phyloP scores from a whole-genome alignment of 1,140 invertebrate genomes.

The Aphaenogaster rudis region DNA sequence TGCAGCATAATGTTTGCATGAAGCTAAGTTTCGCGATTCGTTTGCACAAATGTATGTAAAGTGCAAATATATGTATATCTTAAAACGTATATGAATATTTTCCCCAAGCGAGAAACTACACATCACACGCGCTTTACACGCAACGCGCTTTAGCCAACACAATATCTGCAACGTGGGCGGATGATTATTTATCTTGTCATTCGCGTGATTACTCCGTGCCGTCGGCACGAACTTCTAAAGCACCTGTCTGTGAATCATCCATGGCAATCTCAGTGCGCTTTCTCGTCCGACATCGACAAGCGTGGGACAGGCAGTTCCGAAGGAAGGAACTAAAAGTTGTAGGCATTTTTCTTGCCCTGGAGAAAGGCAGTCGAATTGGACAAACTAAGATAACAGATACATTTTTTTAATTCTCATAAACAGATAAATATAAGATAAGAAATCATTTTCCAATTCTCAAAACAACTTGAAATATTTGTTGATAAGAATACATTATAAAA shows the following conservation, averaged over 20 bases:
- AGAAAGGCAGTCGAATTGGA: not conserved
- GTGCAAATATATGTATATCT: conserved; percentile 27
- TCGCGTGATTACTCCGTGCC: conserved; percentile 68
- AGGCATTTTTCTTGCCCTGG: not conserved
- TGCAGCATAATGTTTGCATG: not conserved
- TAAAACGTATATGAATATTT: conserved; percentile 34
- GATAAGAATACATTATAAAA: not conserved
- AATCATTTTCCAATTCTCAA: not conserved
- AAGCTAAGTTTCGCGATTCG: conserved; percentile 6
- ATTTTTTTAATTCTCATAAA: not conserved
- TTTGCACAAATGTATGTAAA: conserved; percentile 30
- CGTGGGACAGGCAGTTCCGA: conserved; percentile 7
- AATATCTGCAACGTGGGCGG: conserved; percentile 63
- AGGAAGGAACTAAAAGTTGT: not conserved
- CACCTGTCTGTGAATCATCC: conserved; percentile 69
- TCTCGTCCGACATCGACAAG: conserved; percentile 2
- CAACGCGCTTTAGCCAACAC: conserved; percentile 38
- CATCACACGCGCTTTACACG: conserved; percentile 53
- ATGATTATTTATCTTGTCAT: conserved; percentile 77
- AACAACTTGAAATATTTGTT: not conserved
- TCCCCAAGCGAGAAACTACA: not conserved
- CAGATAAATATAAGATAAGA: not conserved
- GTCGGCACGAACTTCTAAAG: conserved; percentile 46
- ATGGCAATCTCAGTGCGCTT: conserved; percentile 17
- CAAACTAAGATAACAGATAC: not conserved